Evolutionary conservation across 2,888 invertebrate genomes (phyloP).

Genomic region (Strigamia transsilvanica): DNA sequence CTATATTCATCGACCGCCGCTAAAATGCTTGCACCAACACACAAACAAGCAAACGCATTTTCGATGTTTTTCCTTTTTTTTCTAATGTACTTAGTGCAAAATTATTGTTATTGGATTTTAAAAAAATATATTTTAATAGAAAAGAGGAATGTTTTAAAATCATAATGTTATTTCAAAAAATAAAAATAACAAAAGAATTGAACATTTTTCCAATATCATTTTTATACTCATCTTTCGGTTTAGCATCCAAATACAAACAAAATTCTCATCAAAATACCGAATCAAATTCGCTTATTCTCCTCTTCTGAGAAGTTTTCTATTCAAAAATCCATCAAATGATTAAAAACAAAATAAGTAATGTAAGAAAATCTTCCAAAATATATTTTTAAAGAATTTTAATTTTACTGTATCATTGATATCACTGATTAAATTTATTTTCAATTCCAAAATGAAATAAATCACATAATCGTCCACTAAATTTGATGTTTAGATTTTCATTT

Average conservation of each 20-base stretch:
- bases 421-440: not conserved
- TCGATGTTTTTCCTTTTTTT: too few relatives aligned
- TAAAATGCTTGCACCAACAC: too few relatives aligned
- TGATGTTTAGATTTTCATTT: slow-evolving; percentile 24
- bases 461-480: not conserved
- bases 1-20: too few relatives aligned
- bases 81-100: too few relatives aligned
- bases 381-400: not conserved
- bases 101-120: too few relatives aligned
- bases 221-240: not conserved
- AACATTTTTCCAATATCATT: not conserved
- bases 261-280: slow-evolving; percentile 15
- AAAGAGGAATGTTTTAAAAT: too few relatives aligned
- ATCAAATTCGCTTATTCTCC: not conserved
- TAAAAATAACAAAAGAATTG: not conserved
- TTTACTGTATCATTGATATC: not conserved
- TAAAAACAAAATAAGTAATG: too few relatives aligned
- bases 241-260: slow-evolving; percentile 10
- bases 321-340: slow-evolving; percentile 8
- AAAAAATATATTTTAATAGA: too few relatives aligned
- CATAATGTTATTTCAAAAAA: not conserved
- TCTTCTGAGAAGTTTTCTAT: not conserved
- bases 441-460: not conserved
- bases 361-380: not conserved
- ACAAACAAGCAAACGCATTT: too few relatives aligned